A percentile compares a stretch with the other conserved stretches of the same genome.
Conservation (phyloP, 2,797 vertebrate species). For the Percopsis omiscomaycus region DNA sequence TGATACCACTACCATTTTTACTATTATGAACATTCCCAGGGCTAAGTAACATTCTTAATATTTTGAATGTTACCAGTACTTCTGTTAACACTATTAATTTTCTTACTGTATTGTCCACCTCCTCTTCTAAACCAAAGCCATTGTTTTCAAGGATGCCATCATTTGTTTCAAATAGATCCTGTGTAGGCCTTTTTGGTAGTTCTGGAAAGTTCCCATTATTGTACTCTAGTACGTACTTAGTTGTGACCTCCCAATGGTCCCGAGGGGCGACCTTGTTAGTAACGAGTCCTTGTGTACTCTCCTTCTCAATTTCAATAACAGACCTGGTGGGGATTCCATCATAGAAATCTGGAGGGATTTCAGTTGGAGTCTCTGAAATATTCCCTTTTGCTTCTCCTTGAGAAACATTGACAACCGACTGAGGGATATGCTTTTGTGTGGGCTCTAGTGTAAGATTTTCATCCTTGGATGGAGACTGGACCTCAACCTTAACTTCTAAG, state of each 20-base stretch:
- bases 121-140: slow-evolving; percentile 40
- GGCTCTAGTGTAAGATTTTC: too few species aligned
- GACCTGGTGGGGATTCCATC: too few species aligned
- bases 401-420: not conserved
- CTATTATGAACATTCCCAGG: too few species aligned
- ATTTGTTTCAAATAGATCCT: slow-evolving; percentile 20
- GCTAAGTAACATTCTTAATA: not conserved
- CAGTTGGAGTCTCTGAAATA: not conserved
- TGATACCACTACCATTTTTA: too few species aligned
- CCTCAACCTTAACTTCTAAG: slow-evolving; percentile 21
- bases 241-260: slow-evolving; percentile 20
- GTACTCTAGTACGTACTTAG: slow-evolving; percentile 51
- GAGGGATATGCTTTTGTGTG: too few species aligned
- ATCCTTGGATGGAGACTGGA: too few species aligned
- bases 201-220: slow-evolving; percentile 64
- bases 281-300: not conserved
- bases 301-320: too few species aligned
- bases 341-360: too few species aligned
- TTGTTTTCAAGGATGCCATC: slow-evolving; percentile 52
- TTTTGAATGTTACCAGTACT: not conserved
- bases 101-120: slow-evolving; percentile 78
- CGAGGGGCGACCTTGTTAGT: slow-evolving; percentile 21
- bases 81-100: not conserved
- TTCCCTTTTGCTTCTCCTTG: not conserved
- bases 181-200: slow-evolving; percentile 12